Percentiles rank a stretch among this genome's conserved stretches.
These are phyloP conservation scores for Isichthys henryi DNA, from an alignment of 2,113 vertebrate species.

Conservation along the genomic window DNA sequence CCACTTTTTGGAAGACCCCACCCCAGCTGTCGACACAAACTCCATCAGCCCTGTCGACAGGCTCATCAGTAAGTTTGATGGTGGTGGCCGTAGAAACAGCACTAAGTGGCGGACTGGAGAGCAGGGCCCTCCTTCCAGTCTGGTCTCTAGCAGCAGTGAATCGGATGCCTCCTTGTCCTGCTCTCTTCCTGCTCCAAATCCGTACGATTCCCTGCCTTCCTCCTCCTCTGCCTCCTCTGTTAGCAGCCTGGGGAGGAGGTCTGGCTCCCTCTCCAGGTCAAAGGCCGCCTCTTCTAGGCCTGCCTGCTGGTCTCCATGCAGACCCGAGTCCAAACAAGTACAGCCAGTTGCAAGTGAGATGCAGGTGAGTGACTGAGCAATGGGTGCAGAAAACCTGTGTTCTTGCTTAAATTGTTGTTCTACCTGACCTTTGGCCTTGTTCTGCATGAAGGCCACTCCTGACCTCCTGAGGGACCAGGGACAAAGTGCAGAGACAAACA, in stretches of 20 bases:
- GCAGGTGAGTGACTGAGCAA: constrained; percentile 57
- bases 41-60: constrained; percentile 80
- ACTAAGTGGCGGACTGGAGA: constrained; percentile 54
- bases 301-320: constrained; percentile 40
- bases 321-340: constrained; percentile 42
- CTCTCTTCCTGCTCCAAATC: constrained; percentile 44
- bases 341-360: constrained; percentile 46
- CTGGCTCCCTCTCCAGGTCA: constrained; percentile 43
- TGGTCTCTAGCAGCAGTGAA: constrained; percentile 54
- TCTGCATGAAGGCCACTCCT: constrained; percentile 66
- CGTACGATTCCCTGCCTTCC: constrained; percentile 34
- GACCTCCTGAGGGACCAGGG: constrained; percentile 64
- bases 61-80: constrained; percentile 80
- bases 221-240: constrained; percentile 27
- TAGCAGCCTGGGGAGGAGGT: constrained; percentile 38
- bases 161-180: constrained; percentile 18
- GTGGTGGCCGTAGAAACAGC: constrained; percentile 31
- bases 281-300: constrained; percentile 37
- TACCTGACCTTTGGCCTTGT: background rate
- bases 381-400: background rate
- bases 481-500: constrained; percentile 43
- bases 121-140: constrained; percentile 64
- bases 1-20: background rate
- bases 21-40: constrained; percentile 68
- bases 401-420: background rate